A percentile compares a stretch with the other conserved stretches of the same genome.
phyloP scores from a whole-genome alignment of 1,140 invertebrate species.

The Bombyx mandarina region DNA sequence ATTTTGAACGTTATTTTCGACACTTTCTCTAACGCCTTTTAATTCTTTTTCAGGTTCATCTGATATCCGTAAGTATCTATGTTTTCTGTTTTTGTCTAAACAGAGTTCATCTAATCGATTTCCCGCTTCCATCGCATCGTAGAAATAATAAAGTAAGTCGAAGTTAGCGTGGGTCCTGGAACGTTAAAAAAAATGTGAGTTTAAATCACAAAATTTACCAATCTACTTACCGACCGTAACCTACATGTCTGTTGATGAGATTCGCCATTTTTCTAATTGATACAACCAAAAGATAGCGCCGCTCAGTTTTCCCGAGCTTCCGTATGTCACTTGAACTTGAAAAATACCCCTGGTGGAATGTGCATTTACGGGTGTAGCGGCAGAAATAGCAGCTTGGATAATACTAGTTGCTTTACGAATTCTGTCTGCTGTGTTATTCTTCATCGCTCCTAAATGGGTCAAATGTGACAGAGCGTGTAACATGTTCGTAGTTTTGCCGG shows the following conservation, averaged over 20 bases:
- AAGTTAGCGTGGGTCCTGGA: slow-evolving; percentile 88
- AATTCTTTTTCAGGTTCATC: slow-evolving; percentile 70
- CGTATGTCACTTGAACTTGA: slow-evolving; percentile 88
- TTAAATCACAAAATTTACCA: background rate
- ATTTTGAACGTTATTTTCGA: slow-evolving; percentile 73
- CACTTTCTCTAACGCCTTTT: slow-evolving; percentile 73
- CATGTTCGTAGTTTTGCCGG: slow-evolving; percentile 87
- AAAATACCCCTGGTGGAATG: slow-evolving; percentile 89
- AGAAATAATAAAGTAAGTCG: slow-evolving; percentile 91
- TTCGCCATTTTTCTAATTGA: slow-evolving; percentile 89
- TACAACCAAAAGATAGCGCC: slow-evolving; percentile 89
- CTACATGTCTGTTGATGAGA: slow-evolving; percentile 85
- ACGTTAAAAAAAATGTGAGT: slow-evolving; percentile 6
- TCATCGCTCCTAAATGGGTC: slow-evolving; percentile 77
- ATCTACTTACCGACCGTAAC: slow-evolving; percentile 10
- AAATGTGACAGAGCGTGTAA: slow-evolving; percentile 82
- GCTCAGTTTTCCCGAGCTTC: slow-evolving; percentile 86
- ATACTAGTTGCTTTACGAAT: slow-evolving; percentile 81
- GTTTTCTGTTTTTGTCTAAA: slow-evolving; percentile 78
- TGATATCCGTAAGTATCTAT: slow-evolving; percentile 83
- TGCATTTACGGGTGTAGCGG: slow-evolving; percentile 86
- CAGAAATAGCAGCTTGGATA: slow-evolving; percentile 87
- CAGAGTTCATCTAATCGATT: slow-evolving; percentile 75
- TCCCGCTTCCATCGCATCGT: slow-evolving; percentile 81
- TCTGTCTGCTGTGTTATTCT: slow-evolving; percentile 75